A percentile compares a stretch with the other conserved stretches of the same genome.
Conservation (phyloP, 1,140 invertebrate genomes). For the Brachionus koreanus region DNA sequence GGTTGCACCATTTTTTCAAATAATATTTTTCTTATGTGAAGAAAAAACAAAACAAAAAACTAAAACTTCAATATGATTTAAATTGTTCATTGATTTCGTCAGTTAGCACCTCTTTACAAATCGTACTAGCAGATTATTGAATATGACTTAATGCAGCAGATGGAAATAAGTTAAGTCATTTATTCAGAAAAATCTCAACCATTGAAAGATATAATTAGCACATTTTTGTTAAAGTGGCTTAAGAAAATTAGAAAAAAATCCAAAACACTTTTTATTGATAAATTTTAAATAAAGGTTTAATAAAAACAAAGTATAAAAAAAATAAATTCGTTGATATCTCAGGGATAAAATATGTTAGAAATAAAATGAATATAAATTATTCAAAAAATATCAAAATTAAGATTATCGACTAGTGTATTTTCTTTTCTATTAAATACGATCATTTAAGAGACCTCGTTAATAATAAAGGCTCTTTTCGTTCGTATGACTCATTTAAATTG, state of each 20-base stretch:
- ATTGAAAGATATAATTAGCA: no score
- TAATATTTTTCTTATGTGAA: no score
- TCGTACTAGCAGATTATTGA: no score
- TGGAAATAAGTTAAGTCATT: no score
- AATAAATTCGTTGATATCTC: not conserved
- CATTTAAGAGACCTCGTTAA: not conserved
- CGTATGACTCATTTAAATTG: not conserved
- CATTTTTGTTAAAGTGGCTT: not conserved
- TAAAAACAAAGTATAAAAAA: not conserved
- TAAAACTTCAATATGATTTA: no score
- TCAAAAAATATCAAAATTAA: not conserved
- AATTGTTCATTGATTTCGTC: no score
- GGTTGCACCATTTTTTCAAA: no score
- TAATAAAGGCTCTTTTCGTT: slow-evolving; percentile 12
- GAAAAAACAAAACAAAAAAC: no score
- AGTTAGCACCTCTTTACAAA: no score
- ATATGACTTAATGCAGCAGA: no score
- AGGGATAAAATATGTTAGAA: not conserved
- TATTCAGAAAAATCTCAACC: no score
- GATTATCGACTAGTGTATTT: not conserved
- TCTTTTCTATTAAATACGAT: not conserved
- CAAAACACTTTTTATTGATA: not conserved
- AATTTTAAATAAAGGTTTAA: not conserved
- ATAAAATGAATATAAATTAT: not conserved
- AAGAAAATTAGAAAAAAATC: not conserved